A percentile compares a stretch with the other conserved stretches of the same genome.
phyloP scores from a whole-genome alignment of 37 sponge, comb jelly and placozoan species.

The Diacarnus erythraeanus region DNA sequence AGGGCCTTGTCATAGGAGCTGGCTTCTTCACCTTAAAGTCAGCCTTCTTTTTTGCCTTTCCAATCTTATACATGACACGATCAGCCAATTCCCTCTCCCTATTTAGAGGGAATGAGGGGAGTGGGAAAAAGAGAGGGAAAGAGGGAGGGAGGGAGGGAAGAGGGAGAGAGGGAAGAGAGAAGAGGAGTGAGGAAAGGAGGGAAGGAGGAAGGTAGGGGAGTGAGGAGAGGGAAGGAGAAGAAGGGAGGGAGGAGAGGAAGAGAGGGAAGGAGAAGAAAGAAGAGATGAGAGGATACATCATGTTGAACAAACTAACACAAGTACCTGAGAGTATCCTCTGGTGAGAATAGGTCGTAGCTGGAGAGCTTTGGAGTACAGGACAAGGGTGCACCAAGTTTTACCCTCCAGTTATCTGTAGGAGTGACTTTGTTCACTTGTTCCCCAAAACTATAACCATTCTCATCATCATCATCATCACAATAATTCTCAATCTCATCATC shows the following conservation, averaged over 20 bases:
- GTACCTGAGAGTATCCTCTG: background rate
- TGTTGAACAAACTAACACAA: background rate
- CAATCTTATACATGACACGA: constrained; percentile 8
- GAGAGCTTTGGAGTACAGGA: constrained; percentile 4
- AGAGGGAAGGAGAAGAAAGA: no score
- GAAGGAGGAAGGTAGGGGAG: background rate
- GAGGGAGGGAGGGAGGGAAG: background rate
- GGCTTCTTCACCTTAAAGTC: background rate
- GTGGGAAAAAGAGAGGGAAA: background rate
- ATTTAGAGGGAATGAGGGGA: background rate
- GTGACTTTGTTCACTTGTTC: no score
- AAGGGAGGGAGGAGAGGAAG: no score
- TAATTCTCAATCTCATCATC: background rate
- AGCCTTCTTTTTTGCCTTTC: constrained; percentile 8
- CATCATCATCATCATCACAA: background rate
- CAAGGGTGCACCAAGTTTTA: constrained; percentile 8
- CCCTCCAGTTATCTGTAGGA: background rate
- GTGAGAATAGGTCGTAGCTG: background rate
- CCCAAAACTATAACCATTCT: no score
- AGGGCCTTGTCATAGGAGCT: no score
- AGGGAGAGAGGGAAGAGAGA: background rate
- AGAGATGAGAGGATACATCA: background rate
- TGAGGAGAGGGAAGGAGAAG: no score
- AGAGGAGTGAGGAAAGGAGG: background rate
- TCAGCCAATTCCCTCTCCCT: constrained; percentile 7